Evolutionary conservation across 2,113 vertebrate genomes (phyloP).

Genomic region (Chaenocephalus aceratus): DNA sequence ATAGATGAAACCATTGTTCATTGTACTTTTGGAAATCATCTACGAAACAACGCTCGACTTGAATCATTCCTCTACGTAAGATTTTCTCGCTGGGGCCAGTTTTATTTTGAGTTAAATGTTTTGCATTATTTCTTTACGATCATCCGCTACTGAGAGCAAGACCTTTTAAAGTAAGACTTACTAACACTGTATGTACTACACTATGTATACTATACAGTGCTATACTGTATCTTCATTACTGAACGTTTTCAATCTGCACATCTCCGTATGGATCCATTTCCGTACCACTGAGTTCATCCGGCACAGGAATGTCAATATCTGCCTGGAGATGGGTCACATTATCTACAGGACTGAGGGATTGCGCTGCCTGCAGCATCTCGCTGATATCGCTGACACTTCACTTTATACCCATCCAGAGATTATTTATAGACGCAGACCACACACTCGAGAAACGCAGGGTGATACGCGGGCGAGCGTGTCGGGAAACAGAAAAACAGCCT

Average conservation of each 20-base stretch:
- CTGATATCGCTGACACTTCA: conserved; percentile 67
- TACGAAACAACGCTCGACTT: too few species aligned
- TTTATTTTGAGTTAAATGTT: too few species aligned
- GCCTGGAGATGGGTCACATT: conserved; percentile 62
- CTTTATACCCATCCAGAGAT: conserved; percentile 56
- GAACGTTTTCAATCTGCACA: background rate
- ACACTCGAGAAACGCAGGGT: conserved; percentile 27
- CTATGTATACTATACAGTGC: background rate
- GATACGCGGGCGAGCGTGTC: conserved; percentile 47
- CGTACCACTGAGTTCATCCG: conserved; percentile 47
- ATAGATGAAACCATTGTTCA: too few species aligned
- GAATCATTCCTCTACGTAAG: too few species aligned
- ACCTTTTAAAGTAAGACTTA: background rate
- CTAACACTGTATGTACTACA: background rate
- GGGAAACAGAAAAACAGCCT: conserved; percentile 49
- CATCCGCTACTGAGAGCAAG: too few species aligned
- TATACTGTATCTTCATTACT: conserved; percentile 17
- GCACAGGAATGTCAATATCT: conserved; percentile 63
- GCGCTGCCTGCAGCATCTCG: conserved; percentile 46
- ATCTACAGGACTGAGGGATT: conserved; percentile 43
- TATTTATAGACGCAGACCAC: conserved; percentile 69
- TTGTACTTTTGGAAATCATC: too few species aligned
- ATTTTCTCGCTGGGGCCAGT: too few species aligned
- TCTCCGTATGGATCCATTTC: conserved; percentile 42
- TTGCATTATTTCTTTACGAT: too few species aligned